Conservation (phyloP, 2,113 vertebrate species). For the Machaerirhynchus nigripectus region DNA sequence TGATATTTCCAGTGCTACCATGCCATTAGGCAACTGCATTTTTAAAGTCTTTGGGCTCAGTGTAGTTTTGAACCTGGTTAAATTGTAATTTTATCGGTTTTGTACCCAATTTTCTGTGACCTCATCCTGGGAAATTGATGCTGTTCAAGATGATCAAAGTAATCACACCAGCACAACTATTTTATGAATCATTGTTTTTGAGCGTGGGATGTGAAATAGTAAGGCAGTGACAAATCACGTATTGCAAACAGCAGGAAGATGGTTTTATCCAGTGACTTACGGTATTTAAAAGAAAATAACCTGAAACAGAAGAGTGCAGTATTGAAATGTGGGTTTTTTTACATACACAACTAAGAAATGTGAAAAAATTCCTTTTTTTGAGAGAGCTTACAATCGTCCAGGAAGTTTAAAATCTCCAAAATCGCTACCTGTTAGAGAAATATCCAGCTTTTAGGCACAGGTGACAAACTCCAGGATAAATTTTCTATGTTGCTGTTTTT, state of each 20-base stretch:
- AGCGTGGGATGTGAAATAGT: neutral
- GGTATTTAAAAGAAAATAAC: neutral
- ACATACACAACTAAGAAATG: neutral
- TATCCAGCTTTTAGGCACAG: neutral
- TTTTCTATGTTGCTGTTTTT: neutral
- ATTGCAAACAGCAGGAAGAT: neutral
- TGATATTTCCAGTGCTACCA: neutral
- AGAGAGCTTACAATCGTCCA: neutral
- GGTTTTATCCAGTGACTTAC: neutral
- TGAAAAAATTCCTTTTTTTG: neutral
- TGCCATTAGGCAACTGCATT: neutral
- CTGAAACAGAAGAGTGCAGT: neutral
- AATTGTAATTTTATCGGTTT: neutral
- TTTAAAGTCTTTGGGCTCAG: neutral
- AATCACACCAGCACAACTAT: neutral
- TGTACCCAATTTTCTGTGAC: neutral
- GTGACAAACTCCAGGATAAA: neutral
- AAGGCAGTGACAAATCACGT: neutral
- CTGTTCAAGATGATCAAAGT: neutral
- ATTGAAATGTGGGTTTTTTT: neutral
- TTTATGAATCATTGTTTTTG: neutral
- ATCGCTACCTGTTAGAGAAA: neutral
- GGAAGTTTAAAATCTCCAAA: neutral
- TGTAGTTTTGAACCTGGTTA: neutral
- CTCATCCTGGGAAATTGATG: neutral